Percentiles rank a stretch among this genome's conserved stretches.
These are phyloP conservation scores for Oeneis ivallda DNA, from an alignment of 2,888 invertebrate genomes.

Conservation along the genomic window DNA sequence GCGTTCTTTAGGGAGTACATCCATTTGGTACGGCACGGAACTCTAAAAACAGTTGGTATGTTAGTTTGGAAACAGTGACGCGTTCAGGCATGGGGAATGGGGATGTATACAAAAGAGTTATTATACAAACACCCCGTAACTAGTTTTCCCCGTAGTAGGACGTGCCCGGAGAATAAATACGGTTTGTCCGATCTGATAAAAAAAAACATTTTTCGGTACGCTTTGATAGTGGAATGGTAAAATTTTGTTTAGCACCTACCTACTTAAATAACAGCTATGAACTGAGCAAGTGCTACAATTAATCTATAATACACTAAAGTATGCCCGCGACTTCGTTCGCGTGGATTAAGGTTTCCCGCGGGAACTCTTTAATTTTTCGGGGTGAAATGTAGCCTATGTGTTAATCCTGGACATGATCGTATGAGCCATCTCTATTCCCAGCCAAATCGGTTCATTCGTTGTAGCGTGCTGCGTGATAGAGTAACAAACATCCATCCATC, in stretches of 20 bases:
- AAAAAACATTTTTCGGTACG: conserved; percentile 1
- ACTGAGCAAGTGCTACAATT: neutral
- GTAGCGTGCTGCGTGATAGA: no score
- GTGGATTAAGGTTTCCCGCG: no score
- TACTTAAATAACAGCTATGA: neutral
- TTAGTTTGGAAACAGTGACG: conserved; percentile 6
- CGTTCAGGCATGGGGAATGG: neutral
- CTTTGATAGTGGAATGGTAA: conserved; percentile 5
- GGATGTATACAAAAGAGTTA: conserved; percentile 11
- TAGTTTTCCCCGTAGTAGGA: conserved; percentile 2
- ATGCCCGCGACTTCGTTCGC: no score
- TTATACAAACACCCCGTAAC: conserved; percentile 17
- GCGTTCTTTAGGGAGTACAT: neutral
- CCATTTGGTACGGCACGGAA: neutral
- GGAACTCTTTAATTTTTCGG: no score
- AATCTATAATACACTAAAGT: no score
- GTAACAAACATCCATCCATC: no score
- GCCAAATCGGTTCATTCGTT: no score
- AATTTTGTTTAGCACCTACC: conserved; percentile 5
- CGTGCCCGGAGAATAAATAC: conserved; percentile 7
- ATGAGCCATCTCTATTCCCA: no score
- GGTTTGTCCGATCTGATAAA: conserved; percentile 12
- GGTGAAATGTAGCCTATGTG: no score
- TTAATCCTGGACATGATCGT: no score
- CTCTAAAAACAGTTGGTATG: neutral